phyloP scores from a whole-genome alignment of 2,797 vertebrate genomes.

The Numenius phaeopus region DNA sequence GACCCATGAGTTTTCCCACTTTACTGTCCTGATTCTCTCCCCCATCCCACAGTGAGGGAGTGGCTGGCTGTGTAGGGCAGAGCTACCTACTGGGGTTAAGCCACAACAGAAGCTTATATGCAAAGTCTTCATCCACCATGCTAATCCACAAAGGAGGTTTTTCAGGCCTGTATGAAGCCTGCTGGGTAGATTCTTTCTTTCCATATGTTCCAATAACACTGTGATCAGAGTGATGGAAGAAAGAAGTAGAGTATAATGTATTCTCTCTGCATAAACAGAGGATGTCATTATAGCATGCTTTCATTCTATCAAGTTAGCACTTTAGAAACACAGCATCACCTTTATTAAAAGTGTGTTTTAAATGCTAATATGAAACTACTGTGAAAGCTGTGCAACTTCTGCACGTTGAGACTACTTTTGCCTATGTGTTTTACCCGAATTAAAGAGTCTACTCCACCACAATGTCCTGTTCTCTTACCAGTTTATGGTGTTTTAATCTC shows the following conservation, averaged over 20 bases:
- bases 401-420: background rate
- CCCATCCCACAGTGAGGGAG: background rate
- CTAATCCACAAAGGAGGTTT: background rate
- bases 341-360: background rate
- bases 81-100: background rate
- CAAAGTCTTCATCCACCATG: background rate
- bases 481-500: background rate
- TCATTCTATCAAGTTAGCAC: background rate
- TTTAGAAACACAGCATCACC: background rate
- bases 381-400: background rate
- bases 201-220: background rate
- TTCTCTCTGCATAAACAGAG: background rate
- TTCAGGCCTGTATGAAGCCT: background rate
- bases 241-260: background rate
- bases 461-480: background rate
- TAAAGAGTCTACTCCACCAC: background rate
- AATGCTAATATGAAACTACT: background rate
- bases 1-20: accelerated
- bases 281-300: background rate
- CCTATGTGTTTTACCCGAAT: background rate
- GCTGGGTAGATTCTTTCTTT: background rate
- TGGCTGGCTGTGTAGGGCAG: accelerated
- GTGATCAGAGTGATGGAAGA: background rate
- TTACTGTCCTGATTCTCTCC: background rate
- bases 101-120: background rate